Evolutionary conservation across 2,888 invertebrate species (phyloP), one percentile per base, ranked within the genome.

Genomic region (Mechanitis messenoides): DNA sequence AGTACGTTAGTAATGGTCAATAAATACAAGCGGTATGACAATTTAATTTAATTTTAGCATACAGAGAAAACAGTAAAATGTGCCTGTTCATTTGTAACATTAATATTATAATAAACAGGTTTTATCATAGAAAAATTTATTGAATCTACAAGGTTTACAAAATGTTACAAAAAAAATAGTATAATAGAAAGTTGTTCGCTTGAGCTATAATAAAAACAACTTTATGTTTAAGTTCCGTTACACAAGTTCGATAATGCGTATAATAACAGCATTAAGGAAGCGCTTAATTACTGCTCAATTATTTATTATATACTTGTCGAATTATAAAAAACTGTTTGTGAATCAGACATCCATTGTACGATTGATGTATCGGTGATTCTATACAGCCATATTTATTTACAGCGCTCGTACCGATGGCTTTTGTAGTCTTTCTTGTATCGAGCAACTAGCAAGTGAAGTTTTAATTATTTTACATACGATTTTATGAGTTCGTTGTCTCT

Each of bases 401-500:
- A 50, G 6, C 28, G n/a, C 28, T 47, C 47, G 20, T 20, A 20
- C 20, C 20, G 20, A 20, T 9, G 31, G 50, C 50, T 11, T 28
- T 28, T 11, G 50, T 31, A 31, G 50, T 50, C 28, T 50, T 50
- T 53, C 59, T 65, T 64, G 61, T 57, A 60, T 65, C 53, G 58
- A 59, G 62, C 64, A 65, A 61, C 60, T 65, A 61, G 62, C 69
- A 73, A 74, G 72, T 74, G 72, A 71, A 71, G 68, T 72, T 70
- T 67, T 66, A 67, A 70, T 74, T 63, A 76, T 78, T 83, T 83
- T 74, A 82, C 74, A 77, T 69, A 65, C 69, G 42, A 68, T 84
- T 89, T 89, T 83, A 90, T 80, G 89, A 85, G 89, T 85, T 87
- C 87, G 78, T 87, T 88, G 88, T 88, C 87, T 83, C 80, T 84